Base-by-base conservation (phyloP, 1,140 invertebrate species). In the Cydia splendana region DNA sequence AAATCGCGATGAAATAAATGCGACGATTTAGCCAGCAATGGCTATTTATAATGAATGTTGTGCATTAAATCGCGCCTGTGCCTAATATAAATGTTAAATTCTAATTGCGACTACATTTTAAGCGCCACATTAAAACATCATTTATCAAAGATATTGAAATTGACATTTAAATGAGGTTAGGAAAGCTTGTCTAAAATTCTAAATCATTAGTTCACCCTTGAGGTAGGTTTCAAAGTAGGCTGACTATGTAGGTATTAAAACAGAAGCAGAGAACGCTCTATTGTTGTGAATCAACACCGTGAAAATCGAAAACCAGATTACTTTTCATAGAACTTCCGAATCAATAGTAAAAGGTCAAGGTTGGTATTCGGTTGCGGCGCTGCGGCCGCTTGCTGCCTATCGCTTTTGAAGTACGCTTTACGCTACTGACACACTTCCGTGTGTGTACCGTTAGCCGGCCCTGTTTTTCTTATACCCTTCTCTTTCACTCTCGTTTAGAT, bases 371-470 rank as follows among this genome's bases (percentile, higher is more conserved):
- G 77, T 65, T 77, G 81, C 71, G 76, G 53, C 18, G 65, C 5
- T 12, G 10, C 57, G 9, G 81, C 71, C 83, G 81, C 67, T 88
- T 91, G 85, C 86, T 84, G 84, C 88, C 83, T 86, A 80, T 80
- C 79, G 78, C 62, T 79, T 78, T 77, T 76, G 81, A 71, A 79
- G 76, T 71, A 48, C 75, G 78, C 74, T 86, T 87, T 90, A 92
- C 90, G 90, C 91, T 84, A 93, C 89, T 93, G 89, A 93, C 91
- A 93, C 84, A 93, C 91, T 93, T 91, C 91, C 89, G 87, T 81
- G 83, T 85, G 81, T 76, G 85, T 91, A 91, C 91, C 91, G 91
- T 93, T 93, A 93, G 85, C 78, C 87, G 91, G 87, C 91, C 90
- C 88, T 88, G 86, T 93, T 93, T 86, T 79, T 80, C 73, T 81